These are phyloP conservation scores for Heliconius sara DNA, from an alignment of 2,888 invertebrate species.

Conservation along the genomic window DNA sequence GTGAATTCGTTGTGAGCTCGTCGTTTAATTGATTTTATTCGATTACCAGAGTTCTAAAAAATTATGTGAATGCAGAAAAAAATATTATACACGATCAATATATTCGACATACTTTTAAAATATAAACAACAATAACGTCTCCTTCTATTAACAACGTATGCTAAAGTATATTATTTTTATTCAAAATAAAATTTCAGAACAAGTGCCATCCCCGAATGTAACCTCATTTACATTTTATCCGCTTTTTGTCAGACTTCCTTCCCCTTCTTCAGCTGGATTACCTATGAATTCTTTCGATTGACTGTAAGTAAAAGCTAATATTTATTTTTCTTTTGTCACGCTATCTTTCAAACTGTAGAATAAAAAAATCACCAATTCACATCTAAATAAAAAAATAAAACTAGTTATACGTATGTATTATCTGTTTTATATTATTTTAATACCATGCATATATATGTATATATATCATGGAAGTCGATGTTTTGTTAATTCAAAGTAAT, in stretches of 20 bases:
- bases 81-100: neutral
- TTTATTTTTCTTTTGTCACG: constrained; percentile 23
- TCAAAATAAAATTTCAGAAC: constrained; percentile 65
- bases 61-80: too few relatives aligned
- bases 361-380: neutral
- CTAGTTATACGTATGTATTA: neutral
- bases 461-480: too few relatives aligned
- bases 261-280: constrained; percentile 22
- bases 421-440: neutral
- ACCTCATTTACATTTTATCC: constrained; percentile 61
- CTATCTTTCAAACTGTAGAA: constrained; percentile 17
- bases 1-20: too few relatives aligned
- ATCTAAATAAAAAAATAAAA: neutral
- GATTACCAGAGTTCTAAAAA: neutral
- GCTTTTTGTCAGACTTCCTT: constrained; percentile 51
- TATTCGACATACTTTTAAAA: neutral
- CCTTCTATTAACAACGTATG: constrained; percentile 5
- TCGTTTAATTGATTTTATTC: neutral
- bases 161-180: constrained; percentile 7
- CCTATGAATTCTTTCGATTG: constrained; percentile 20
- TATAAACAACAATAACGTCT: neutral
- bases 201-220: constrained; percentile 64
- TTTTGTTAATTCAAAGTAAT: neutral
- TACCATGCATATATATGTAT: neutral
- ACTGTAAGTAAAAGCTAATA: constrained; percentile 28